Evolutionary conservation across 1,140 invertebrate species (phyloP), one percentile per base, ranked within the genome.

Genomic region (Macrobrachium nipponense): DNA sequence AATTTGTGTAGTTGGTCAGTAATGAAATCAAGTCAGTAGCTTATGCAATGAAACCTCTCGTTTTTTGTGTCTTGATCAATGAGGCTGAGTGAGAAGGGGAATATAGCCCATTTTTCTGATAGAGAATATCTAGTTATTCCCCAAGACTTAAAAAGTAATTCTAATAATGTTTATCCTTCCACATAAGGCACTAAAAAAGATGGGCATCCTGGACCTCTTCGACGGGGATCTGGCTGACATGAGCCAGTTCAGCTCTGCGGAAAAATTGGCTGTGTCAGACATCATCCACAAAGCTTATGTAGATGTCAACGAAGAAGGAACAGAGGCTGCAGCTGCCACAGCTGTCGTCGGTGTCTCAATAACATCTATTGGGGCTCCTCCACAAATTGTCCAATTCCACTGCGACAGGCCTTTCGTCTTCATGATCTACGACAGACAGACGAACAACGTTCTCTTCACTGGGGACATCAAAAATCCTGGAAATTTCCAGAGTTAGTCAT

Each of bases 351-450:
- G 94, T 0, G 94, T 95, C 10, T 11, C 23, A n/a, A 5, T 15
- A 10, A 7, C 23, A 27, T 20, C 20, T 7, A 5, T 58, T 5
- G 60, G 43, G 43, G 17, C 18, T 43, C 5, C 27, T 20, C 43
- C 78, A 12, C 0, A 10, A 7, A n/a, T 95, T 95, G 0, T 94
- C 92, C 0, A 90, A 51, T 98, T 98, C 91, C 93, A 93, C 10
- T 96, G 95, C 87, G 95, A 97, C 91, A 96, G 96, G 93, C 96
- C 96, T 0, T 97, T 97, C 90, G 92, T 97, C 2, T 97, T 96
- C 90, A 90, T 97, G 36, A 94, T 97, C 68, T 96, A 95, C 87
- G 95, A 97, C 90, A 94, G 94, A 80, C 89, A 91, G 0, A 93
- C 93, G 1, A 92, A 93, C 68, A 93, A 93, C 0, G 92, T 97